Conservation (phyloP, 1,140 invertebrate species). For the Drosophila tani region DNA sequence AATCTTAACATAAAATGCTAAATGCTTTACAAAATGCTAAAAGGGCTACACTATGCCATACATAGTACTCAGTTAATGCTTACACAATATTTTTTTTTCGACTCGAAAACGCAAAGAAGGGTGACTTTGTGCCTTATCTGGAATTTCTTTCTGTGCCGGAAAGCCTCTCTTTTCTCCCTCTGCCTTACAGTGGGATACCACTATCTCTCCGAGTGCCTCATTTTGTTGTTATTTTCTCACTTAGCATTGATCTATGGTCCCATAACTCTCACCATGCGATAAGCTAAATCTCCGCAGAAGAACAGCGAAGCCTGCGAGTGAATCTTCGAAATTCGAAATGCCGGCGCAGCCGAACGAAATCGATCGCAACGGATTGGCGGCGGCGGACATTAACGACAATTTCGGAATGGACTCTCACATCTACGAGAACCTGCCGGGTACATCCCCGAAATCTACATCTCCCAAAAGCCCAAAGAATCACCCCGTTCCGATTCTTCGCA, state of each 20-base stretch:
- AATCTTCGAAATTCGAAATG: conserved; percentile 39
- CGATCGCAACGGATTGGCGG: too few species aligned
- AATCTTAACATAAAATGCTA: too few species aligned
- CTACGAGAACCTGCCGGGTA: conserved; percentile 66
- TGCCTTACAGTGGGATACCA: background rate
- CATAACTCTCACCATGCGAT: conserved; percentile 12
- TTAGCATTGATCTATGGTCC: conserved; percentile 12
- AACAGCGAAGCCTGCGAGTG: conserved; percentile 22
- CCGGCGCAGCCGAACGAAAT: too few species aligned
- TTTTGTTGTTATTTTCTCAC: conserved; percentile 13
- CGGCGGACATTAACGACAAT: conserved; percentile 45
- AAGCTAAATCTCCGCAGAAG: background rate
- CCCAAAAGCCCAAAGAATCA: conserved; percentile 3
- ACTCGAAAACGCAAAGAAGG: background rate
- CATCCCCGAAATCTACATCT: background rate
- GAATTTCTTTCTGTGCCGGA: conserved; percentile 4
- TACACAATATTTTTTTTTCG: too few species aligned
- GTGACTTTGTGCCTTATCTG: background rate
- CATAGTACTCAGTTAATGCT: too few species aligned
- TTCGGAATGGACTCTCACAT: conserved; percentile 51
- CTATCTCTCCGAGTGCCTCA: conserved; percentile 3
- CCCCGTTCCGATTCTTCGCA: conserved; percentile 56
- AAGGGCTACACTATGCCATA: too few species aligned
- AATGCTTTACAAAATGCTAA: too few species aligned
- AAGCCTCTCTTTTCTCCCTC: background rate